Evolutionary conservation across 2,113 vertebrate species (phyloP), one percentile per base, ranked within the genome.

Genomic region (Phainopepla nitens): DNA sequence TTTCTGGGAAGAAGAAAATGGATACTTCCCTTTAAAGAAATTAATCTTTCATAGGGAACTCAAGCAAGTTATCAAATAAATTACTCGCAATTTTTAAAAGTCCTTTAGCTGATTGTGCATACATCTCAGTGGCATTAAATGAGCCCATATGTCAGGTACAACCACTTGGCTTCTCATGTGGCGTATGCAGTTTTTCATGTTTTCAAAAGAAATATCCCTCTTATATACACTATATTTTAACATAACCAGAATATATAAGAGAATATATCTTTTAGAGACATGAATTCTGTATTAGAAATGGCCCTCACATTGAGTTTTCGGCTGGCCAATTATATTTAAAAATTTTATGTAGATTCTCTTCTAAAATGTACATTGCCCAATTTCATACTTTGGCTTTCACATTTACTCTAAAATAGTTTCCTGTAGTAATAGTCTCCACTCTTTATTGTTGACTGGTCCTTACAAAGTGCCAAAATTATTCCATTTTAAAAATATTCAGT

Each of bases 1-100:
- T 94, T 94, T 84, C 87, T 85, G 81, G 50, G 65, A 95, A 89
- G 35, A 93, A 84, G 57, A 36, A 94, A 94, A 75, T 89, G 25
- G 22, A 60, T 78, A 42, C 13, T 49, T 76, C 29, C 11, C 8
- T 68, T 35, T 49, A 68, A 91, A 87, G 31, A 69, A 19, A 84
- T 95, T 78, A 89, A 78, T 92, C 17, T 75, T 83, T 78, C 31
- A 53, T 72, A 82, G 72, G 72, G 11, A 65, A 19, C 57, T 82
- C 44, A 79, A 36, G 8, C 14, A 71, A 91, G 47, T 31, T 25
- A 78, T 62, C 31, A 75, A 89, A 85, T 71, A 91, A 88, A 82
- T 86, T 57, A 65, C 69, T 65, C 42, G 13, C 10, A 56, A 68
- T 88, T 93, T 53, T 24, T 24, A 76, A 94, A 82, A 53, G 57